Evolutionary conservation across 2,113 vertebrate genomes (phyloP), one percentile per base, ranked within the genome.

Genomic region (Tachysurus fulvidraco): DNA sequence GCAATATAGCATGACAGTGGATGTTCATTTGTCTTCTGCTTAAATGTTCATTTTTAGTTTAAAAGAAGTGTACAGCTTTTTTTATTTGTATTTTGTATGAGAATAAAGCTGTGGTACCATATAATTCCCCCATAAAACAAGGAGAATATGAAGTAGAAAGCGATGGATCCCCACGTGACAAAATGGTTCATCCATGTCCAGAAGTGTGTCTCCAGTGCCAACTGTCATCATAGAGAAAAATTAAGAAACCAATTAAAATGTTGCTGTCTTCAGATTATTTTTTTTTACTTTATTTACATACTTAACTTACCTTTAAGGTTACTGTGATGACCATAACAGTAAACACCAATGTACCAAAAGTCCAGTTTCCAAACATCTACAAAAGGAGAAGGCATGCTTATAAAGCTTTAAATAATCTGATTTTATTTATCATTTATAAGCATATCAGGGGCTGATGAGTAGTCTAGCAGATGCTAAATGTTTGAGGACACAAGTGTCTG

Each of bases 161-260:
- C 95, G 89, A 99, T 97, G 83, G 98, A 99, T 86, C 98, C 98
- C 98, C 98, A 99, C 0, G 97, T 99, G 93, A 99, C 98, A 93
- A 99, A 97, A 94, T 99, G 98, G 92, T 99, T 97, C 93, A 99
- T 97, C 98, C 98, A 99, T 1, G 98, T 99, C 98, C 98, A 99
- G 95, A 98, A 99, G 89, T 97, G 97, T 85, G 98, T 99, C 94
- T 99, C 98, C 91, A 99, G 93, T 79, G 98, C 98, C 93, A 99
- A 96, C 98, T 99, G 91, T 76, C 59, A 21, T 80, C 10, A 74
- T 16, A 30, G 44, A 10, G 10, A 2, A 12, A 5, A n/a, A 69
- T 89, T 50, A 50, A 50, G 46, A 50, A 9, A 50, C 46, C 41
- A 59, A 87, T 89, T 81, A 89, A 87, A 41, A 52, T 41, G 11